Conservation (phyloP, 2,113 vertebrate genomes). For the Sialia sialis region DNA sequence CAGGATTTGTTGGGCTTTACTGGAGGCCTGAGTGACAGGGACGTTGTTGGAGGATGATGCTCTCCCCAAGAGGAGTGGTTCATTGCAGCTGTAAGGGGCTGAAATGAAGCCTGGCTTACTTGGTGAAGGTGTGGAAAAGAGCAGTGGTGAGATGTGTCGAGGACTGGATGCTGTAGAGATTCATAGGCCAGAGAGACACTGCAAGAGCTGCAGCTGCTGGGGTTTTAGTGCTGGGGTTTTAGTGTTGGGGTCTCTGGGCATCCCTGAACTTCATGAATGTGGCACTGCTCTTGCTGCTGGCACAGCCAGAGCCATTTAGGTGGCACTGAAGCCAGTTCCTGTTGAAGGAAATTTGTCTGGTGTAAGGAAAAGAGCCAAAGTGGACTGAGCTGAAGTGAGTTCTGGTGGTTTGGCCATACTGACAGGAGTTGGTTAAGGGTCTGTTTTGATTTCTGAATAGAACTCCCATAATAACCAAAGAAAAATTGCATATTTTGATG, state of each 20-base stretch:
- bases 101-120: rapidly evolving
- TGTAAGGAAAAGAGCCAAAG: neutral
- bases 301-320: neutral
- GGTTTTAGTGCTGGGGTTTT: rapidly evolving
- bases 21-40: neutral
- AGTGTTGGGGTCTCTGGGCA: neutral
- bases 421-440: neutral
- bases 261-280: neutral
- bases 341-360: neutral
- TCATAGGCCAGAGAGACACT: neutral
- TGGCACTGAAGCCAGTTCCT: neutral
- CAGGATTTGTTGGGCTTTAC: neutral
- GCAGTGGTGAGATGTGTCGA: neutral
- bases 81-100: neutral
- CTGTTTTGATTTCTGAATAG: neutral
- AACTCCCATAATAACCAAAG: neutral
- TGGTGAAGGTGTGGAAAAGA: neutral
- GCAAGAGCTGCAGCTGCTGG: neutral
- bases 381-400: neutral
- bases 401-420: neutral
- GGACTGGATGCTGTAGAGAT: neutral
- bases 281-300: neutral
- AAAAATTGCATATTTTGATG: neutral
- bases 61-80: neutral
- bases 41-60: neutral